Conservation (phyloP, 2,113 vertebrate genomes). For the Centropus bengalensis region DNA sequence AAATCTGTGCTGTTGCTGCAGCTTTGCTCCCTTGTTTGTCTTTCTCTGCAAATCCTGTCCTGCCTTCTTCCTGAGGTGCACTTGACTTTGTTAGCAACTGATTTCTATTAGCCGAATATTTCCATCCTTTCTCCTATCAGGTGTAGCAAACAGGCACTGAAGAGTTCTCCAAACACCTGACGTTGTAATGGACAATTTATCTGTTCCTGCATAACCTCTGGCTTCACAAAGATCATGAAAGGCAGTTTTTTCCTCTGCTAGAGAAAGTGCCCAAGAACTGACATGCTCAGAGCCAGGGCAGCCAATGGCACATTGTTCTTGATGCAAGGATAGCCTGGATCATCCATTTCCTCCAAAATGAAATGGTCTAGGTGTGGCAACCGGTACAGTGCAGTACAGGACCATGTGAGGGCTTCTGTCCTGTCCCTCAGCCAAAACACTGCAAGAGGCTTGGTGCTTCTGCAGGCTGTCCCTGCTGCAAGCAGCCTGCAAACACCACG, state of each 20-base stretch:
- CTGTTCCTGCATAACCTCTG: neutral
- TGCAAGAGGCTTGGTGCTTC: neutral
- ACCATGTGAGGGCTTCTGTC: rapidly evolving
- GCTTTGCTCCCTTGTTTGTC: neutral
- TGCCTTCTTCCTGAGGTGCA: neutral
- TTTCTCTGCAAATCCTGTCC: neutral
- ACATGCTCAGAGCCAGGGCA: neutral
- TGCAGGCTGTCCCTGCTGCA: neutral
- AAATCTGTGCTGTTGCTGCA: neutral
- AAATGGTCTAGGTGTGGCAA: neutral
- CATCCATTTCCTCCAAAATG: neutral
- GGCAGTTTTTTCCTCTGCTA: neutral
- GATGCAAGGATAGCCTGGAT: neutral
- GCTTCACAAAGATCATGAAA: neutral
- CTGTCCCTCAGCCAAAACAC: neutral
- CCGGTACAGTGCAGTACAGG: rapidly evolving
- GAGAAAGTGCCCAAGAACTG: neutral
- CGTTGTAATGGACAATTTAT: neutral
- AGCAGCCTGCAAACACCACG: too few relatives aligned
- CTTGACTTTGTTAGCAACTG: neutral
- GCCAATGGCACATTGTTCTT: neutral
- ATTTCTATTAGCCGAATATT: neutral
- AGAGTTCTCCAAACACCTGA: neutral
- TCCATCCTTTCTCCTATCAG: neutral
- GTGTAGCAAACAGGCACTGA: neutral